A percentile compares a stretch with the other conserved stretches of the same genome.
Conservation (phyloP, 2,113 vertebrate species). For the Drymodes brunneopygia region DNA sequence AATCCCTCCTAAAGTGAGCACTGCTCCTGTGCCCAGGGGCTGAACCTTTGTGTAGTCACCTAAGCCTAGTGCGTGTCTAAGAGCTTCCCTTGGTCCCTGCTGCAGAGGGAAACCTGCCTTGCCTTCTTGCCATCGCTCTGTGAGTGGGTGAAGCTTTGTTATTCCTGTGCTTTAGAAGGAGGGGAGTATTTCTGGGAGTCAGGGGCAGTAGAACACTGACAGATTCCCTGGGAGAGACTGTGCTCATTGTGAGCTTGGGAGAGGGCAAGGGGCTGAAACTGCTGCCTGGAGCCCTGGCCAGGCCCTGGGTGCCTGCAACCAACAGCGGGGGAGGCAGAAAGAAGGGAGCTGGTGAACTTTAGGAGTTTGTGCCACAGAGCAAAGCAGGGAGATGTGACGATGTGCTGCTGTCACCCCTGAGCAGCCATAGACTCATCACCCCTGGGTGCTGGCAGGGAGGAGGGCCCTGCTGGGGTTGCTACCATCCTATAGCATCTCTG, state of each 20-base stretch:
- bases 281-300: not conserved
- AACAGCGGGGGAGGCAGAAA: not conserved
- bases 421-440: accelerated
- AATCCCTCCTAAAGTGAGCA: accelerated
- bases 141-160: not conserved
- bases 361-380: not conserved
- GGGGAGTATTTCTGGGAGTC: not conserved
- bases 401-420: not conserved
- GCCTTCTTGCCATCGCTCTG: accelerated
- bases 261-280: not conserved
- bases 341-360: not conserved
- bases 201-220: not conserved
- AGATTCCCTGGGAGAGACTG: not conserved
- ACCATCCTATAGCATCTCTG: not conserved
- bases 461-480: not conserved
- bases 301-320: not conserved
- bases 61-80: accelerated
- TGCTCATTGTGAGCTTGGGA: not conserved
- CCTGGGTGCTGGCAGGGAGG: not conserved
- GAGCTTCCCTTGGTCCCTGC: not conserved
- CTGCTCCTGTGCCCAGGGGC: accelerated
- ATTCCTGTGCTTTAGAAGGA: not conserved
- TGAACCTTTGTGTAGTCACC: not conserved
- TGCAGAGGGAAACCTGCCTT: not conserved
- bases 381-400: not conserved